Percentiles rank a stretch among this genome's conserved stretches.
Evolutionary conservation across 2,797 vertebrate species (phyloP).

Genomic region (Schizothorax lantsangensis): DNA sequence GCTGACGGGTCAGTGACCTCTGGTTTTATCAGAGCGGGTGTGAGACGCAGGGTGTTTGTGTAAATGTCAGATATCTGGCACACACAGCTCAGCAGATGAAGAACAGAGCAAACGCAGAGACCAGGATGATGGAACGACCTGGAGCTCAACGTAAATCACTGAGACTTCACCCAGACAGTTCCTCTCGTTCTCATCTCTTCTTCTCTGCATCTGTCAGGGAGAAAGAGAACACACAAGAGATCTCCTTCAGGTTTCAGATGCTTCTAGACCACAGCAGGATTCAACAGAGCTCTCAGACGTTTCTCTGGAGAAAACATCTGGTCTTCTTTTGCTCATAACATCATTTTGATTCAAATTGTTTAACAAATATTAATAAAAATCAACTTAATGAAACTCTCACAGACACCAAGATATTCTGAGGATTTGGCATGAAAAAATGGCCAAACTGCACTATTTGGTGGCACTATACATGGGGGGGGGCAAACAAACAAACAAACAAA

Average conservation of each 20-base stretch:
- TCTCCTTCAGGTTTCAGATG: background rate
- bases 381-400: background rate
- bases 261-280: background rate
- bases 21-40: background rate
- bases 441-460: background rate
- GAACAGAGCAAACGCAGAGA: slow-evolving; percentile 40
- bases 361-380: background rate
- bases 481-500: background rate
- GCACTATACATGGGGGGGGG: background rate
- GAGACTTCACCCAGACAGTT: background rate
- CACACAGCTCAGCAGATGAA: slow-evolving; percentile 47
- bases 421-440: background rate
- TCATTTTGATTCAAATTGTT: background rate
- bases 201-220: background rate
- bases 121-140: background rate
- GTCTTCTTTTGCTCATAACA: no score
- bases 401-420: no score
- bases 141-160: background rate
- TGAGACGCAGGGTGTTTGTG: background rate
- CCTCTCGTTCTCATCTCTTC: background rate
- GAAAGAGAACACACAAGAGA: background rate
- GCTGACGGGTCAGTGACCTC: background rate
- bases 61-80: slow-evolving; percentile 62
- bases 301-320: background rate
- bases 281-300: background rate